Evolutionary conservation across 1,140 invertebrate genomes (phyloP).

Genomic region (Aphaenogaster rudis): DNA sequence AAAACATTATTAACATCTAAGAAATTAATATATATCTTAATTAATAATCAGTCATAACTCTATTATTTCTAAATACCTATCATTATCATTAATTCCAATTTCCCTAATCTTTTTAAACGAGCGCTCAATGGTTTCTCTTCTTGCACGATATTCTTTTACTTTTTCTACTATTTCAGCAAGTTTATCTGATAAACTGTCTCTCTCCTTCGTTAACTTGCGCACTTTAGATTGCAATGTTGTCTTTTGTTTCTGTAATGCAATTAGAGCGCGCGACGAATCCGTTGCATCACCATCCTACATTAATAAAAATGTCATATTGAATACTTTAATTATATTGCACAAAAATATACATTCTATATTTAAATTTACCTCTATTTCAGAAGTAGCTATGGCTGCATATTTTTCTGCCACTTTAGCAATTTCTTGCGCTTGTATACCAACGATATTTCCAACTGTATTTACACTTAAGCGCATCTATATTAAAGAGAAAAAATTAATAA

Average conservation of each 20-base stretch:
- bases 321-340: background rate
- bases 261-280: conserved; percentile 56
- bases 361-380: conserved; percentile 76
- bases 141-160: conserved; percentile 74
- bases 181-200: conserved; percentile 81
- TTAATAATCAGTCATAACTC: background rate
- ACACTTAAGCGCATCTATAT: conserved; percentile 81
- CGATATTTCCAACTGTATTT: conserved; percentile 85
- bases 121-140: conserved; percentile 76
- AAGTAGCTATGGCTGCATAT: conserved; percentile 83
- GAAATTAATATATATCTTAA: background rate
- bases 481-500: conserved; percentile 19
- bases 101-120: conserved; percentile 85
- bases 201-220: conserved; percentile 84
- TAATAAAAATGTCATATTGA: background rate
- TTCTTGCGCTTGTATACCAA: conserved; percentile 87
- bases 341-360: background rate
- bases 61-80: conserved; percentile 82
- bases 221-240: conserved; percentile 85
- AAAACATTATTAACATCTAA: conserved; percentile 12
- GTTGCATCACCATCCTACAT: conserved; percentile 72
- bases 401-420: conserved; percentile 87
- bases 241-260: conserved; percentile 88
- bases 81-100: conserved; percentile 86
- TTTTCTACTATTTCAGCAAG: conserved; percentile 74